Percentiles rank a stretch among this genome's conserved stretches.
phyloP scores from a whole-genome alignment of 53 echinoderm and acorn worm genomes.

The Holothuria scabra region DNA sequence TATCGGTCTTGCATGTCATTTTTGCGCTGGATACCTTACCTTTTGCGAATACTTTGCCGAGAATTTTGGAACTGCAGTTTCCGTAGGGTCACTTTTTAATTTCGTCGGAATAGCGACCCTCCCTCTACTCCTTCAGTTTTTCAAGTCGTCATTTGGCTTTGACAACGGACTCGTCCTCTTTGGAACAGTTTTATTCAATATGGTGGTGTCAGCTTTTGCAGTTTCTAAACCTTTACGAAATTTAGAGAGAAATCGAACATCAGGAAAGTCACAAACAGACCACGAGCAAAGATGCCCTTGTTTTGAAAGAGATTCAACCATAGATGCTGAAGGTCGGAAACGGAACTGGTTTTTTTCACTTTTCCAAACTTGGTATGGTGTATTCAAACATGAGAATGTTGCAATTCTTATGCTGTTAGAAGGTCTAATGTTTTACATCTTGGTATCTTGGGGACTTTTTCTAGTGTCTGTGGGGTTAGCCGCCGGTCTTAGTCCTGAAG shows the following conservation, averaged over 20 bases:
- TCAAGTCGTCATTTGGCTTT: not conserved
- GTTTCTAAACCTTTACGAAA: not conserved
- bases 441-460: not conserved
- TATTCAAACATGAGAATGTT: not conserved
- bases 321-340: too few species aligned
- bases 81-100: not conserved
- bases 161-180: not conserved
- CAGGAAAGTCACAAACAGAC: not conserved
- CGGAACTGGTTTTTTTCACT: too few species aligned
- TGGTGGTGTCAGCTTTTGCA: not conserved
- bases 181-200: not conserved
- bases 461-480: not conserved
- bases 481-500: not conserved
- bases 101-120: not conserved
- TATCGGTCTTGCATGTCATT: not conserved
- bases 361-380: not conserved
- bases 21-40: not conserved
- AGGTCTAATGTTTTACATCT: not conserved
- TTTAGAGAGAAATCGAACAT: not conserved
- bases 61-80: not conserved
- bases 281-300: not conserved
- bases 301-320: not conserved
- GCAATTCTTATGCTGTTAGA: not conserved
- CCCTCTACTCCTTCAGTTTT: slow-evolving; percentile 15
- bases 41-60: not conserved